A percentile compares a stretch with the other conserved stretches of the same genome.
Evolutionary conservation across 2,888 invertebrate genomes (phyloP).

Genomic region (Seira sanloemensis): DNA sequence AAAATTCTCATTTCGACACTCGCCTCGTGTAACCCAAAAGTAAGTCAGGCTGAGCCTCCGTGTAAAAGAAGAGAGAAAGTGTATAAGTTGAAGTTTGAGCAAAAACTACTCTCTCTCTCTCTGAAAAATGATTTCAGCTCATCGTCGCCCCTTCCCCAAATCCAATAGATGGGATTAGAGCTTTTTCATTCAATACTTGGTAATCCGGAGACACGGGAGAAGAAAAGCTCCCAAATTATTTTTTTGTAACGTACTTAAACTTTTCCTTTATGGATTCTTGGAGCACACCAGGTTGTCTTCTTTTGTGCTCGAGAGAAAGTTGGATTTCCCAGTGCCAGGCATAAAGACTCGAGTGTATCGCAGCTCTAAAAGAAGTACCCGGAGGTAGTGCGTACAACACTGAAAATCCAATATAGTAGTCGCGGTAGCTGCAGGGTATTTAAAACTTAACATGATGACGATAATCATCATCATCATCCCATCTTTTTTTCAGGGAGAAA

Average conservation of each 20-base stretch:
- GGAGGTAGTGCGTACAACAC: no score
- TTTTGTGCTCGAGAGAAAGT: no score
- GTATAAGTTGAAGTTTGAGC: no score
- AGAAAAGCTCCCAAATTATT: neutral
- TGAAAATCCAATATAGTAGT: no score
- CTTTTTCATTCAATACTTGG: neutral
- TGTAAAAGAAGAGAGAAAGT: no score
- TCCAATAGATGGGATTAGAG: neutral
- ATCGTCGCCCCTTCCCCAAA: neutral
- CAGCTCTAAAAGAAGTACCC: no score
- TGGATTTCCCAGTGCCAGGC: no score
- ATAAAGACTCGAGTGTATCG: no score
- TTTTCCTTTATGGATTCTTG: no score
- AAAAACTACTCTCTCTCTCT: no score
- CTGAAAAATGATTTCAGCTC: neutral
- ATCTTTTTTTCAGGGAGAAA: neutral
- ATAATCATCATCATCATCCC: constrained; percentile 17
- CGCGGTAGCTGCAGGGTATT: neutral
- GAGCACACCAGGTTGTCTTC: neutral
- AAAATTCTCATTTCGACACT: neutral
- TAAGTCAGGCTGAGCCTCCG: neutral
- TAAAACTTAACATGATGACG: neutral
- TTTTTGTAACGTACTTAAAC: neutral
- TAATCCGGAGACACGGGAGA: neutral
- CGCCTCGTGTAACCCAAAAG: no score